Base-by-base conservation (phyloP, 2,888 invertebrate species). In the Parasteatoda lunata region DNA sequence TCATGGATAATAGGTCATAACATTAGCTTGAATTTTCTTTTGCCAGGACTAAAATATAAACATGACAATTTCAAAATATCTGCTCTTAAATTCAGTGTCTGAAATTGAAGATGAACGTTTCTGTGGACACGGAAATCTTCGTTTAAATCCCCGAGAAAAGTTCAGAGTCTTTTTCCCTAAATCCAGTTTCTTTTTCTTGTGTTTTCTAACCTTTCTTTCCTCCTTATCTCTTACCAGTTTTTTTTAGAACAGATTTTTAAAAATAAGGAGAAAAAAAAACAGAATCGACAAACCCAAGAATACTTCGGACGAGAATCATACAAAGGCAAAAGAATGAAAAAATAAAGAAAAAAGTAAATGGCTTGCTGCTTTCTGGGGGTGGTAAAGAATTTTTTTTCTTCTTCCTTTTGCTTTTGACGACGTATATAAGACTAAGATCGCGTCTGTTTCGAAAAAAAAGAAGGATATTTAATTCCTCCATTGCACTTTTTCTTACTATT, bases 211-310 rank as follows among this genome's bases (percentile, higher is more conserved):
- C 77, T 77, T n/a, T 59, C 78, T 70, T 78, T 54, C 59, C 78
- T 78, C 70, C 70, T 78, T 78, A 78, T 78, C 70, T 78, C 69
- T 78, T 78, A 69, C 45, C 78, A 59, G 69, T 78, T 69, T 70
- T 78, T 78, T 59, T 15, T 7, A 59, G 78, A 78, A 78, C 78
- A 78, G 78, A 78, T 78, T 70, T 78, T 59, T 47, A 48, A 78
- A 78, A 59, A 69, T 66, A 78, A 78, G 78, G 70, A 15, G 54
- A 30, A 30, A 30, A 30, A 49, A 73, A 78, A 78, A 78, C 54
- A 78, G 48, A 59, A 70, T 78, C 69, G 59, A 70, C 30, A 48
- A 6, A 69, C 30, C 30, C 69, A 70, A 78, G 70, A 78, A 78
- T 70, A 69, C 78, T 59, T 70, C 78, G 48, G 59, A 78, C 78